Conservation (phyloP, 2,113 vertebrate species). For the Hydrolagus affinis region DNA sequence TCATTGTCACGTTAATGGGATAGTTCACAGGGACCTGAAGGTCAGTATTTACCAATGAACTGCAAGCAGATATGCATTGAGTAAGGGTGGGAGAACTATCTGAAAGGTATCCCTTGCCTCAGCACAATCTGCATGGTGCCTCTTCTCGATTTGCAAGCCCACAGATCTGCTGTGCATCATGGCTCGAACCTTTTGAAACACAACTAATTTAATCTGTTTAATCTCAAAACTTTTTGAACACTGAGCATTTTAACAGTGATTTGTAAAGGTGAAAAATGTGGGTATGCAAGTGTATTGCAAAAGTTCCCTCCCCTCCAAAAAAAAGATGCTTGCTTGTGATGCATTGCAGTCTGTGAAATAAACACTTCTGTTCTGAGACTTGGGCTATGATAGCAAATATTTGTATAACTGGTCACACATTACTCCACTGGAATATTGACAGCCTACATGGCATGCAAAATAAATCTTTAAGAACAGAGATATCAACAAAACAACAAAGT, state of each 20-base stretch:
- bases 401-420: slow-evolving; percentile 39
- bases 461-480: background rate
- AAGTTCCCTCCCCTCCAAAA: background rate
- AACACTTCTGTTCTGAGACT: slow-evolving; percentile 68
- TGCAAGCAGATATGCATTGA: slow-evolving; percentile 39
- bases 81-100: slow-evolving; percentile 16
- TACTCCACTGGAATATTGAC: slow-evolving; percentile 41
- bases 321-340: slow-evolving; percentile 32
- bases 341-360: slow-evolving; percentile 55
- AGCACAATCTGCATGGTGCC: slow-evolving; percentile 62
- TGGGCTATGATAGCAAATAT: slow-evolving; percentile 45
- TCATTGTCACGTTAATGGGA: slow-evolving; percentile 93
- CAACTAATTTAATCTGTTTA: background rate
- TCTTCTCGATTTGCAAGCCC: slow-evolving; percentile 57
- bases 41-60: slow-evolving; percentile 74
- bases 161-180: slow-evolving; percentile 58
- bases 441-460: slow-evolving; percentile 39
- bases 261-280: background rate
- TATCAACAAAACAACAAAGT: too few relatives aligned
- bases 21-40: slow-evolving; percentile 98
- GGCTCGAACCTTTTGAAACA: slow-evolving; percentile 36
- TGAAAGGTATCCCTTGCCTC: slow-evolving; percentile 42
- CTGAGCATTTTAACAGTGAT: background rate
- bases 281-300: background rate
- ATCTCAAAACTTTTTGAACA: background rate